Evolutionary conservation across 2,113 vertebrate genomes (phyloP), one percentile per base, ranked within the genome.

Genomic region (Melanerpes formicivorus): DNA sequence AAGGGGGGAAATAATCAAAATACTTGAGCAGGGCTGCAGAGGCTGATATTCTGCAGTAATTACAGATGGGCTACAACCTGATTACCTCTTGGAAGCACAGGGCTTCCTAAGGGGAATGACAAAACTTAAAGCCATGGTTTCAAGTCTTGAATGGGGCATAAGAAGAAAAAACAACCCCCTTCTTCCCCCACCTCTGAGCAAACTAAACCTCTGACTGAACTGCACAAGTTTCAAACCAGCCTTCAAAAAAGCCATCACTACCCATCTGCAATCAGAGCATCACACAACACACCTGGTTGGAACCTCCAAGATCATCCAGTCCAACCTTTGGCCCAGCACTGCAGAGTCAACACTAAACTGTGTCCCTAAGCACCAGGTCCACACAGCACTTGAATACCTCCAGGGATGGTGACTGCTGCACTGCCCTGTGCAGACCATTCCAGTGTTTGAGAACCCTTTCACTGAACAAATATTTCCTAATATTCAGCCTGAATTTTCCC

Each of bases 41-140:
- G 54, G 63, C 60, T 70, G 85, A 54, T 88, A 75, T 75, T 92
- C 73, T 2, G 1, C 65, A 32, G 8, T 80, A 95, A 97, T 93
- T 94, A 93, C 65, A 90, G 80, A 87, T 83, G 72, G 79, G 30
- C 14, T 12, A 58, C 34, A 84, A 90, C 29, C 80, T 37, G 83
- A 79, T 89, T 78, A 77, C 79, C 73, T 91, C 77, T 67, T 63
- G 69, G 74, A 50, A 75, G 83, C 72, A 72, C 18, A 12, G 26
- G 70, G 50, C 84, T 40, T 83, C 84, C 87, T 93, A 91, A 96
- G 54, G 72, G 93, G 87, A 69, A n/a, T 15, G 66, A 21, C 72
- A 83, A 89, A 79, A 90, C 40, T 86, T 72, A 17, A 79, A 80
- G 69, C 16, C n/a, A 85, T 62, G 66, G 72, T 90, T 96, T 72